Base-by-base conservation (phyloP, 2,888 invertebrate genomes). In the Atrina japonica region DNA sequence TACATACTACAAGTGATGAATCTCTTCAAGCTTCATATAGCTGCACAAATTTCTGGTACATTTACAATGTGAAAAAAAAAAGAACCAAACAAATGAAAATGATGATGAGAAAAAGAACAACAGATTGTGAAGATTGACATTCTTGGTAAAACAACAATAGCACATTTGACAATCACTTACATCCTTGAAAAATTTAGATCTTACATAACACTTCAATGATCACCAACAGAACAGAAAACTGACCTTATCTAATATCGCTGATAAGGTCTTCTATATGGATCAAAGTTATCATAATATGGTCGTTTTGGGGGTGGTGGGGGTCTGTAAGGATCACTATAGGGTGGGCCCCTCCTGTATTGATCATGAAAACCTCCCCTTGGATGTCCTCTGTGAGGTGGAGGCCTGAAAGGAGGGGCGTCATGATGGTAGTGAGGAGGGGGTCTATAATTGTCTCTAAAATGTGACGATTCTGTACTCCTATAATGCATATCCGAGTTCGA, bases 271-370 rank as follows among this genome's bases (percentile, higher is more conserved):
- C 69, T 64, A 29, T 41, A 58, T 6, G 47, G 58, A 25, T 53
- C 60, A 61, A 60, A 68, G 2, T 41, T 29, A 47, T 68, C 73
- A 58, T 67, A 61, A 63, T 73, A 77, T 9, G 71, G 75, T 69
- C 80, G 66, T 9, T 70, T 74, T 21, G 60, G 49, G 41, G 69
- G 69, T n/a, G 77, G 73, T 9, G 73, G 55, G 16, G 66, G 74
- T 30, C 80, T 71, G 25, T 73, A 73, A 23, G 63, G 25, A 30
- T 50, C 41, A 23, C 56, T 41, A 45, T 29, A 63, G 3, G 41
- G 40, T 40, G 49, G 50, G 35, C 66, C 60, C 35, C 58, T 45
- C 55, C 71, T 60, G 53, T 47, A 71, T 5, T 55, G 56, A 40
- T 43, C 61, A 27, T 52, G 55, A 45, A 47, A 49, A 16, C 56